phyloP scores from a whole-genome alignment of 2,888 invertebrate genomes.

The Leuctra nigra region DNA sequence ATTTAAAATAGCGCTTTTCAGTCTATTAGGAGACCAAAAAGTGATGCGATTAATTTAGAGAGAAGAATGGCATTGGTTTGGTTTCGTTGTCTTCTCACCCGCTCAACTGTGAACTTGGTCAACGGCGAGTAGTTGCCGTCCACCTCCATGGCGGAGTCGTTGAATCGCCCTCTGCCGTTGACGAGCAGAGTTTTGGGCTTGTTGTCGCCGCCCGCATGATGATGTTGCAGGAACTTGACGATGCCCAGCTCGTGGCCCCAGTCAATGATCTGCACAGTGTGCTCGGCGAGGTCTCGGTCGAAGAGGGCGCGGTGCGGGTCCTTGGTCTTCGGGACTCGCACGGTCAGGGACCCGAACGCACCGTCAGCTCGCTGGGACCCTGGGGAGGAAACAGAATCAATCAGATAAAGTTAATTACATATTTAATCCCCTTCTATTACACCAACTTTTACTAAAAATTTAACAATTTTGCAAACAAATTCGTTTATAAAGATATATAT shows the following conservation, averaged over 20 bases:
- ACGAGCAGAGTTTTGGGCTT: constrained; percentile 75
- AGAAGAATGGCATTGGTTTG: no score
- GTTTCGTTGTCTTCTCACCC: constrained; percentile 48
- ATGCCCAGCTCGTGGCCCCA: constrained; percentile 71
- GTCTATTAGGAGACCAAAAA: no score
- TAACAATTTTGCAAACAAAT: no score
- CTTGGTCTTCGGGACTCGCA: constrained; percentile 56
- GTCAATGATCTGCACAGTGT: constrained; percentile 68
- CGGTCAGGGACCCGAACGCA: constrained; percentile 69
- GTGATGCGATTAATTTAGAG: no score
- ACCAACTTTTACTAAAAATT: no score
- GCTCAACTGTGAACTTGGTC: constrained; percentile 57
- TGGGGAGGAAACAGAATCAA: no score
- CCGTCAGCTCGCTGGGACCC: constrained; percentile 86
- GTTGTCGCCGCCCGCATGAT: constrained; percentile 74
- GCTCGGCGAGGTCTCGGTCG: constrained; percentile 71
- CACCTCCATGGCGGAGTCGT: neutral
- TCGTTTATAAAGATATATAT: no score
- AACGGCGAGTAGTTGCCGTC: constrained; percentile 48
- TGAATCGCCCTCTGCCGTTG: constrained; percentile 67
- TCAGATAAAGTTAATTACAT: no score
- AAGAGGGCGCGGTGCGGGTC: constrained; percentile 62
- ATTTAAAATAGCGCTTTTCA: no score
- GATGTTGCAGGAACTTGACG: constrained; percentile 74
- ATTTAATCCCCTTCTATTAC: no score